Evolutionary conservation across 2,113 vertebrate species (phyloP).

Genomic region (Ammodytes marinus): DNA sequence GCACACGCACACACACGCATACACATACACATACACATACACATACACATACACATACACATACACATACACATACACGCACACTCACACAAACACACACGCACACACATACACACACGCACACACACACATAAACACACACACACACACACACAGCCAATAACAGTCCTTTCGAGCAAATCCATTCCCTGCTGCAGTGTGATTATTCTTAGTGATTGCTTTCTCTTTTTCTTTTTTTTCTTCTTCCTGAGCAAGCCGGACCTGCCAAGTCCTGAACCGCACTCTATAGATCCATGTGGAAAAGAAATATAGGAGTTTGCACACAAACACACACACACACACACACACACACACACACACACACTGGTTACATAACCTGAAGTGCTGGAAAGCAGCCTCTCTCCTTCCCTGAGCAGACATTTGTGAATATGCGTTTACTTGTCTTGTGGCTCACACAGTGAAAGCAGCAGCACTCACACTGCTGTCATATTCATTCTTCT

Average conservation of each 20-base stretch:
- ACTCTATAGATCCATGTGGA: slow-evolving; percentile 32
- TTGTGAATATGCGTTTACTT: slow-evolving; percentile 13
- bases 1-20: slow-evolving; percentile 35
- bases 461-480: slow-evolving; percentile 11
- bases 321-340: not conserved
- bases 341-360: not conserved
- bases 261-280: slow-evolving; percentile 54
- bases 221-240: slow-evolving; percentile 15
- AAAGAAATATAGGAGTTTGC: slow-evolving; percentile 17
- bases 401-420: slow-evolving; percentile 20
- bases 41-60: not conserved
- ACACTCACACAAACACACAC: slow-evolving; percentile 25
- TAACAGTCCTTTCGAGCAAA: slow-evolving; percentile 49
- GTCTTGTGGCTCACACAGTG: not conserved
- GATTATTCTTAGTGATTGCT: slow-evolving; percentile 66
- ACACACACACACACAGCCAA: slow-evolving; percentile 13
- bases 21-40: slow-evolving; percentile 32
- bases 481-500: not conserved
- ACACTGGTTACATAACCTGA: slow-evolving; percentile 46
- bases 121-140: slow-evolving; percentile 26
- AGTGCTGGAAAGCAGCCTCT: slow-evolving; percentile 16
- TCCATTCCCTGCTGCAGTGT: slow-evolving; percentile 66
- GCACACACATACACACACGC: slow-evolving; percentile 14
- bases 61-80: slow-evolving; percentile 20
- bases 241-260: slow-evolving; percentile 33